These are phyloP conservation scores for Silurus lanzhouensis DNA, from an alignment of 2,797 vertebrate species.

Conservation along the genomic window DNA sequence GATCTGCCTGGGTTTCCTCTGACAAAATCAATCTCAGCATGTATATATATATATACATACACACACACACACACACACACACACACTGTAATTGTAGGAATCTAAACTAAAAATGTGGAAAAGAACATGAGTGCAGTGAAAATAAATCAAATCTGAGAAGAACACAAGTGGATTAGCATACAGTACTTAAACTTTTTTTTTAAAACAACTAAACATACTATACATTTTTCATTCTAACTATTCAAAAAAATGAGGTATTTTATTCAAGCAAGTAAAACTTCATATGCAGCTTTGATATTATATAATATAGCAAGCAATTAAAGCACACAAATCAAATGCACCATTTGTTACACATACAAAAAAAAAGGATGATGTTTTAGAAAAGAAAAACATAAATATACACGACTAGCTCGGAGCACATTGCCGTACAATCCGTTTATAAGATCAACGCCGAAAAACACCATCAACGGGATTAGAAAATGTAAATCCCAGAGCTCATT, in stretches of 20 bases:
- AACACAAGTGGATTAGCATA: neutral
- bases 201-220: too few species aligned
- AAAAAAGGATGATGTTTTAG: constrained; percentile 4
- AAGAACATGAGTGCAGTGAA: neutral
- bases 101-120: constrained; percentile 28
- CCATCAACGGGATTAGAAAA: constrained; percentile 60
- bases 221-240: neutral
- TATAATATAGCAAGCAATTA: neutral
- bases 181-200: neutral
- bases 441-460: constrained; percentile 48
- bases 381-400: constrained; percentile 38
- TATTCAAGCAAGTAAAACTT: neutral
- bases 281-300: neutral
- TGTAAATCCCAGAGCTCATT: constrained; percentile 64
- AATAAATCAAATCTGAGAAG: neutral
- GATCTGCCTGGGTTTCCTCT: constrained; percentile 46
- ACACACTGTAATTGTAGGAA: constrained; percentile 30
- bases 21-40: constrained; percentile 1
- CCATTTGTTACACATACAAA: neutral
- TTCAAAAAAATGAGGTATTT: too few species aligned
- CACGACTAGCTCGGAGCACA: constrained; percentile 16
- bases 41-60: too few species aligned
- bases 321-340: neutral
- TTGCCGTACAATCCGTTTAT: constrained; percentile 40
- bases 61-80: neutral